Evolutionary conservation across 1,140 invertebrate species (phyloP), one percentile per base, ranked within the genome.

Genomic region (Hypothenemus hampei): DNA sequence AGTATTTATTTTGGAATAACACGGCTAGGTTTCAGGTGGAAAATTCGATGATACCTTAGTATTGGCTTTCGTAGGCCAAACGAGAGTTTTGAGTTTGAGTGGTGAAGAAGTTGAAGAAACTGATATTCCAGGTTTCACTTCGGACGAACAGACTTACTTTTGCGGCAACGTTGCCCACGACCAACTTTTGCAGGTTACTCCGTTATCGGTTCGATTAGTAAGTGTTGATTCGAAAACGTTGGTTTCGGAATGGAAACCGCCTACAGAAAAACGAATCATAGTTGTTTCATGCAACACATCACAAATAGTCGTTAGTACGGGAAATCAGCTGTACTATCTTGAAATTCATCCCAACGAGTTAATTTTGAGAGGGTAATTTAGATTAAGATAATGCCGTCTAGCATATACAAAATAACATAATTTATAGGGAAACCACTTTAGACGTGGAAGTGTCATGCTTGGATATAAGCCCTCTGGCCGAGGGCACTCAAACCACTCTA

Each of bases 81-180:
- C 93, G 3, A 81, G 91, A 62, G 85, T 97, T 45, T 73, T 97
- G 29, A 86, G 85, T 56, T 70, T 97, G 19, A 91, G 83, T 63
- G 93, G 92, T 0, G 95, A 97, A 66, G 94, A 98, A 75, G 93
- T 98, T 0, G 95, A 98, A 72, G 96, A 98, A 74, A 97, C 92
- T 0, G 91, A 97, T 67, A 88, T 93, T 55, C 66, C 77, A 35
- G 92, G 91, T 21, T 97, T 98, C 69, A 80, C 90, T 31, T 84
- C 88, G 4, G 87, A 93, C 63, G 82, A 92, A 59, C 93, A 97
- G 70, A 97, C 95, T 0, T 93, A 97, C 64, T 89, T 85, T 63
- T 93, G 91, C 55, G 88, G 88, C 0, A 97, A 97, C 76, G 91
- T 97, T 3, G 81, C 79, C 11, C 75, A 85, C 63, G 81, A 90